A percentile compares a stretch with the other conserved stretches of the same genome.
phyloP scores from a whole-genome alignment of 2,888 invertebrate genomes.

The Mystacides longicornis region DNA sequence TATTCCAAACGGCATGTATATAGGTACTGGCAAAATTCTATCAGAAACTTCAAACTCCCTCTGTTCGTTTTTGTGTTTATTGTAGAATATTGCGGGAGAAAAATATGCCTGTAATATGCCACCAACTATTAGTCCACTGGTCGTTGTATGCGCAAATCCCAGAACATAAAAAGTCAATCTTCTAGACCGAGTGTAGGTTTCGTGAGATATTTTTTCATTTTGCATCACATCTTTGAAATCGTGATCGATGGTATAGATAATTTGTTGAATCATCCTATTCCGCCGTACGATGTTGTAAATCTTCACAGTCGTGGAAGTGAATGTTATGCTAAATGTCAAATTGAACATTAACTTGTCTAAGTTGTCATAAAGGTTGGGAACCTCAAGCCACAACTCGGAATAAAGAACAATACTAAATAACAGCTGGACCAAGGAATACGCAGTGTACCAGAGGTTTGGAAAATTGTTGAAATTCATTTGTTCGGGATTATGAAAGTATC shows the following conservation, averaged over 20 bases:
- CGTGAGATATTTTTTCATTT: slow-evolving; percentile 10
- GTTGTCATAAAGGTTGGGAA: slow-evolving; percentile 13
- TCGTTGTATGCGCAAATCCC: slow-evolving; percentile 21
- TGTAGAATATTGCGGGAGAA: slow-evolving; percentile 9
- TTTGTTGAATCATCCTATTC: slow-evolving; percentile 14
- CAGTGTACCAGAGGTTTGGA: slow-evolving; percentile 13
- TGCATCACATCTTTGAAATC: slow-evolving; percentile 17
- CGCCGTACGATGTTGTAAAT: slow-evolving; percentile 14
- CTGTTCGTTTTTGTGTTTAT: neutral
- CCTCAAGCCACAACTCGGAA: slow-evolving; percentile 16
- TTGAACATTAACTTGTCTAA: slow-evolving; percentile 21
- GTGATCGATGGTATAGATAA: slow-evolving; percentile 17
- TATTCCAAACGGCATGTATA: slow-evolving; percentile 21
- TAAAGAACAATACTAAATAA: slow-evolving; percentile 18
- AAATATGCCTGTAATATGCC: slow-evolving; percentile 14
- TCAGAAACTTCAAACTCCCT: slow-evolving; percentile 8
- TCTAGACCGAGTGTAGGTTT: slow-evolving; percentile 10
- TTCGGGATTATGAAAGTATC: slow-evolving; percentile 11
- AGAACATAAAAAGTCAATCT: slow-evolving; percentile 16
- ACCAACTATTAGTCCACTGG: slow-evolving; percentile 16
- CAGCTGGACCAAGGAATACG: slow-evolving; percentile 15
- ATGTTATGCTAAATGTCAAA: slow-evolving; percentile 21
- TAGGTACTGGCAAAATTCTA: slow-evolving; percentile 19
- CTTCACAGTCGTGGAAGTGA: slow-evolving; percentile 14
- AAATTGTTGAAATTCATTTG: slow-evolving; percentile 16